Conservation (phyloP, 1,140 invertebrate genomes). For the Tetragnatha versicolor region DNA sequence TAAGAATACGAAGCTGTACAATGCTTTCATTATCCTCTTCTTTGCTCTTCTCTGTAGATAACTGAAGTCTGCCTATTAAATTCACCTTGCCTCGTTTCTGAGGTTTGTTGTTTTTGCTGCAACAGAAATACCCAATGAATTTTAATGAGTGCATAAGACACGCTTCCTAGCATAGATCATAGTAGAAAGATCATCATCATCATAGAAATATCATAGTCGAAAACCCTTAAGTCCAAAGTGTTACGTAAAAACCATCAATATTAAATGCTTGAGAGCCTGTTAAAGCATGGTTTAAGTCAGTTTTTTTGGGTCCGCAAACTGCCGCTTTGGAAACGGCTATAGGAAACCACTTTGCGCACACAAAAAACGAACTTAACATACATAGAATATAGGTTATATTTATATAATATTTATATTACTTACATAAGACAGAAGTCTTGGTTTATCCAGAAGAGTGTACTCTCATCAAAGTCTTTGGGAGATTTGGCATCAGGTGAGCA, state of each 20-base stretch:
- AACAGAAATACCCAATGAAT: no score
- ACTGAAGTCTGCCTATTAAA: slow-evolving; percentile 90
- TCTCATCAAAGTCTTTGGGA: slow-evolving; percentile 92
- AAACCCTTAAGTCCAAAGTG: no score
- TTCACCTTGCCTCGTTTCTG: slow-evolving; percentile 94
- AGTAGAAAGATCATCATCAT: neutral
- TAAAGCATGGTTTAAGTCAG: no score
- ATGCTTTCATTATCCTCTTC: slow-evolving; percentile 98
- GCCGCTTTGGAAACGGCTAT: no score
- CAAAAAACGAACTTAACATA: no score
- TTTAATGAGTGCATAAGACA: no score
- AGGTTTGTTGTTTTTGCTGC: slow-evolving; percentile 88
- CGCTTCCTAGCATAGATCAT: slow-evolving; percentile 93
- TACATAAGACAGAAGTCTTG: slow-evolving; percentile 89
- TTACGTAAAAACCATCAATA: no score
- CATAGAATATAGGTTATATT: neutral
- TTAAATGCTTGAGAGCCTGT: no score
- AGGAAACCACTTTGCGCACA: no score
- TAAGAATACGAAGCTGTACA: slow-evolving; percentile 89
- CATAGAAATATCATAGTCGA: slow-evolving; percentile 1
- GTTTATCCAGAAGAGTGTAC: slow-evolving; percentile 95
- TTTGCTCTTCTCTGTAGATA: slow-evolving; percentile 93
- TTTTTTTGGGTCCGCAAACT: no score
- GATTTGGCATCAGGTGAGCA: slow-evolving; percentile 80
- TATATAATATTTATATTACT: slow-evolving; percentile 63